These are phyloP conservation scores for Drosophila watanabei DNA, from an alignment of 1,140 invertebrate species.

Conservation along the genomic window DNA sequence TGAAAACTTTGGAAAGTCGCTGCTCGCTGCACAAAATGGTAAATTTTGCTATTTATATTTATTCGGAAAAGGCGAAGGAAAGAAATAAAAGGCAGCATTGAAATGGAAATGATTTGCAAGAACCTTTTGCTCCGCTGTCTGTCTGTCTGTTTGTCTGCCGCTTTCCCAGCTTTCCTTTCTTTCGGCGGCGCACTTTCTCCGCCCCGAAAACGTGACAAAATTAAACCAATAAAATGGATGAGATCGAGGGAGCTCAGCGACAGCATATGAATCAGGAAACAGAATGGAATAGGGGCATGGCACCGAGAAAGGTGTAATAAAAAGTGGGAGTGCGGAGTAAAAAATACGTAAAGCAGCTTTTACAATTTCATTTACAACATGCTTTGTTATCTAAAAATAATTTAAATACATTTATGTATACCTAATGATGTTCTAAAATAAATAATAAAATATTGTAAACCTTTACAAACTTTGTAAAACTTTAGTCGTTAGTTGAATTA, in stretches of 20 bases:
- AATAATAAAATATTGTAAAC: too few relatives aligned
- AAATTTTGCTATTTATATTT: constrained; percentile 80
- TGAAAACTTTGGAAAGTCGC: constrained; percentile 56
- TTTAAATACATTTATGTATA: neutral
- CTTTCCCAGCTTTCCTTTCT: constrained; percentile 7
- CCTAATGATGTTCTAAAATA: neutral
- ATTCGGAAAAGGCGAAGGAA: constrained; percentile 26
- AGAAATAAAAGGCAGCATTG: constrained; percentile 26
- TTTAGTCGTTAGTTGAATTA: constrained; percentile 58
- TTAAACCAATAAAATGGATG: constrained; percentile 61
- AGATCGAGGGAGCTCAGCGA: constrained; percentile 4
- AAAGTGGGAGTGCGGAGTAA: neutral
- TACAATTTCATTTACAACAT: neutral
- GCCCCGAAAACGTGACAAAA: constrained; percentile 70
- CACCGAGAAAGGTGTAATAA: neutral
- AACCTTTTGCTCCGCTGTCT: constrained; percentile 33
- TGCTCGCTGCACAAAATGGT: constrained; percentile 63
- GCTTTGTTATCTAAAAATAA: neutral
- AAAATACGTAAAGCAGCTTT: neutral
- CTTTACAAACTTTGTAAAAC: too few relatives aligned
- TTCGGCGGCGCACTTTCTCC: constrained; percentile 34
- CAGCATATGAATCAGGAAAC: constrained; percentile 17
- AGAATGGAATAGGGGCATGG: neutral
- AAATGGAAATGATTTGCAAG: constrained; percentile 61
- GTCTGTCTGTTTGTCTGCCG: constrained; percentile 1